These are phyloP conservation scores for Baccha elongata DNA, from an alignment of 2,888 invertebrate genomes.

Conservation along the genomic window DNA sequence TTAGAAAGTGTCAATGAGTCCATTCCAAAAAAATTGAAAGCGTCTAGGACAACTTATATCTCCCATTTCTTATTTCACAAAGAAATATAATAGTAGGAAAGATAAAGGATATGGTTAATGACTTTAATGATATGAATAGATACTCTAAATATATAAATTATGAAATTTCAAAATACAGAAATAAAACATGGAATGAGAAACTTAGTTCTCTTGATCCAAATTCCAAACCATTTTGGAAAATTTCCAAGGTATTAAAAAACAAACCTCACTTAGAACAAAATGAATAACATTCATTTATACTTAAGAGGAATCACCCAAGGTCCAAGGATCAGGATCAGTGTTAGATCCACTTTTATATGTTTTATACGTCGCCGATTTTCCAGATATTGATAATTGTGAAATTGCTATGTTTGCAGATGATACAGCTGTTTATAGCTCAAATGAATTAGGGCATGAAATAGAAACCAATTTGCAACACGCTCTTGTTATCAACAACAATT, in stretches of 20 bases:
- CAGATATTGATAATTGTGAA: too few relatives aligned
- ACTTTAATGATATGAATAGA: constrained; percentile 27
- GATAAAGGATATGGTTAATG: constrained; percentile 12
- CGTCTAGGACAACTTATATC: constrained; percentile 8
- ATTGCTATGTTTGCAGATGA: too few relatives aligned
- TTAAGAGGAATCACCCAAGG: too few relatives aligned
- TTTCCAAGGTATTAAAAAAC: constrained; percentile 1
- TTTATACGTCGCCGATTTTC: too few relatives aligned
- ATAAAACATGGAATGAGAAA: constrained; percentile 7
- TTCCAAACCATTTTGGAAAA: constrained; percentile 21
- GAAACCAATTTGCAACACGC: too few relatives aligned
- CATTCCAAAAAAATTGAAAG: constrained; percentile 18
- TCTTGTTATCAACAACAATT: too few relatives aligned
- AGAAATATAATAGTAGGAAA: constrained; percentile 28
- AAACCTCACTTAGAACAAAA: constrained; percentile 19
- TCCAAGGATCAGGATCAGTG: too few relatives aligned
- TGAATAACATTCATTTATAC: neutral
- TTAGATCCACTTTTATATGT: too few relatives aligned
- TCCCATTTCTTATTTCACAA: constrained; percentile 17
- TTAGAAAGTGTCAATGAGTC: too few relatives aligned
- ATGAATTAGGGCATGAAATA: too few relatives aligned
- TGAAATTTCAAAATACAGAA: neutral
- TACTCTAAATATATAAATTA: neutral
- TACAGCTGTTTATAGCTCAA: too few relatives aligned
- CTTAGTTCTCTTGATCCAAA: constrained; percentile 5